Percentiles rank a stretch among this genome's conserved stretches.
These are phyloP conservation scores for Iguana delicatissima DNA, from an alignment of 2,797 vertebrate species.

Conservation along the genomic window DNA sequence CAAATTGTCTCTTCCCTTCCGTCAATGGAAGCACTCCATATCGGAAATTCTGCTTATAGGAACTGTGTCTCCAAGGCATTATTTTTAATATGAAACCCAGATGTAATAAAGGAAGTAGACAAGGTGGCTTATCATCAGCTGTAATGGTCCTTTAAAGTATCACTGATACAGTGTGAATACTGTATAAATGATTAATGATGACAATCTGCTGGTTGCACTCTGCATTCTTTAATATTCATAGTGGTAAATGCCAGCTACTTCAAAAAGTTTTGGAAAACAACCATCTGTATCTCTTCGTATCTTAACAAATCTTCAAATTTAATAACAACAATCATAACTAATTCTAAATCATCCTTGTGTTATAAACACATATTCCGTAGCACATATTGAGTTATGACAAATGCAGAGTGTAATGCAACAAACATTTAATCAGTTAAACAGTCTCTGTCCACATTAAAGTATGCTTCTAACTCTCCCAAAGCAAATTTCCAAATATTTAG, in stretches of 20 bases:
- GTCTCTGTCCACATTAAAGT: conserved; percentile 2
- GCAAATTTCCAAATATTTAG: conserved; percentile 7
- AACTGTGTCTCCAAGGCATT: conserved; percentile 2
- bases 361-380: conserved; percentile 30
- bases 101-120: conserved; percentile 5
- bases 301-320: conserved; percentile 19
- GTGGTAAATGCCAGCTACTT: conserved; percentile 33
- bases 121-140: conserved; percentile 9
- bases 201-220: conserved; percentile 40
- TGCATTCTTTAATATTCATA: conserved; percentile 43
- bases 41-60: not conserved
- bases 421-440: conserved; percentile 14
- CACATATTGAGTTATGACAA: conserved; percentile 40
- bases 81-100: not conserved
- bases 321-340: conserved; percentile 14
- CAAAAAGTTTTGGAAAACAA: conserved; percentile 34
- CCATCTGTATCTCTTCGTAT: conserved; percentile 28
- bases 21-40: not conserved
- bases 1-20: not conserved
- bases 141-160: conserved; percentile 19
- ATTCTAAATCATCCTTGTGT: conserved; percentile 27
- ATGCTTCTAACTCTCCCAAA: conserved; percentile 1
- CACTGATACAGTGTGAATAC: conserved; percentile 25
- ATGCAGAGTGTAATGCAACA: conserved; percentile 2
- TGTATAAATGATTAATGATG: conserved; percentile 42